Evolutionary conservation across 2,113 vertebrate genomes (phyloP).

Genomic region (Oxygymnocypris stewartii): DNA sequence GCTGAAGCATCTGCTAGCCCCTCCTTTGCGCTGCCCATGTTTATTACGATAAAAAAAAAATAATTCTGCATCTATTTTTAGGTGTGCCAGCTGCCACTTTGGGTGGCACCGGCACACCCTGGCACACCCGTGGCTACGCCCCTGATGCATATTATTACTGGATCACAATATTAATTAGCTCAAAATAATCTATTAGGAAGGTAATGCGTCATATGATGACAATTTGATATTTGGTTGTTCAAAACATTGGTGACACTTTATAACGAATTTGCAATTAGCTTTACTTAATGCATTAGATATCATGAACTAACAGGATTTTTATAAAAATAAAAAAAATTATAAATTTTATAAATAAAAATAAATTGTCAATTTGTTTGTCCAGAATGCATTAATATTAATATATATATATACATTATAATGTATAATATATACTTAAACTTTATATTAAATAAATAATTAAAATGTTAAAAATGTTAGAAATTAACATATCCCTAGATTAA

Average conservation of each 20-base stretch:
- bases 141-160: background rate
- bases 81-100: too few relatives aligned
- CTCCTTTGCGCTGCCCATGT: too few relatives aligned
- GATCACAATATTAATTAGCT: background rate
- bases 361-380: background rate
- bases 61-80: too few relatives aligned
- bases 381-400: background rate
- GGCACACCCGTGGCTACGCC: too few relatives aligned
- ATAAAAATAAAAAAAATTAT: too few relatives aligned
- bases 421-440: background rate
- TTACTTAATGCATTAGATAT: background rate
- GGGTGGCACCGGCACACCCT: too few relatives aligned
- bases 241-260: background rate
- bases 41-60: too few relatives aligned
- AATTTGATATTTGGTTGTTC: background rate
- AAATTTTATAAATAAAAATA: too few relatives aligned
- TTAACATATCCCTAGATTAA: background rate
- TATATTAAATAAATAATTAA: background rate
- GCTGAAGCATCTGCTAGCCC: too few relatives aligned
- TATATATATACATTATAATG: background rate
- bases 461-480: background rate
- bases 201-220: background rate
- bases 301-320: too few relatives aligned
- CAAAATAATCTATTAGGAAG: background rate
- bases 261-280: background rate